Evolutionary conservation across 2,888 invertebrate species (phyloP), one percentile per base, ranked within the genome.

Genomic region (Camptogramma bilineatum): DNA sequence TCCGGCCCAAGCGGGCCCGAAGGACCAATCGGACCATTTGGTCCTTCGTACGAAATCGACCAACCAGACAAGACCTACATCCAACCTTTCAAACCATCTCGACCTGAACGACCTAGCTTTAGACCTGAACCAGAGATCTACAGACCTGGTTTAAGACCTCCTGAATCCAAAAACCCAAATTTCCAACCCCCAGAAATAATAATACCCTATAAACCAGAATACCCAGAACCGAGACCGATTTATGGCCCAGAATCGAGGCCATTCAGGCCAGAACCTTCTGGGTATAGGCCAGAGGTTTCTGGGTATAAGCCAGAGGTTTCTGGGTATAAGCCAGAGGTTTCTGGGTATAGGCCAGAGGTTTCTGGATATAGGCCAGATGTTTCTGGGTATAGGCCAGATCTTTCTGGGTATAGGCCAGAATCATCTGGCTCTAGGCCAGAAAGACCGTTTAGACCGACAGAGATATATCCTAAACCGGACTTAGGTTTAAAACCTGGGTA

Each of bases 61-160:
- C 60, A 55, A 5, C 61, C 64, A 4, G 65, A 66, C 3, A 70
- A 68, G 52, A 21, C 60, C 10, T 64, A 70, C 59, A 64, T 71
- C 10, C 64, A 73, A 34, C 39, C 69, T 4, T 64, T 69, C 13
- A 58, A 68, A 63, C 67, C 42, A 17, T 46, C 44, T 4, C 24
- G 28, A 55, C 18, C 48, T 16, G 55, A 56, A 21, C 19, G 24
- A 54, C 47, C 44, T 44, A 58, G 10, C 2, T 59, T 21, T 9
- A 50, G 57, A 57, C 61, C 56, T 0, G 74, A 74, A 18, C 57
- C 73, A 0, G 75, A 75, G 9, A 65, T 77, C 9, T 79, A 75
- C 4, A 79, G 76, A 16, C 79, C 80, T 0, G 69, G 64, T 16
- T 79, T 71, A 28, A 77, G 75, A 57, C 84, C 85, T 1, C 70